A percentile compares a stretch with the other conserved stretches of the same genome.
Evolutionary conservation across 1,140 invertebrate species (phyloP).

Genomic region (Mya arenaria): DNA sequence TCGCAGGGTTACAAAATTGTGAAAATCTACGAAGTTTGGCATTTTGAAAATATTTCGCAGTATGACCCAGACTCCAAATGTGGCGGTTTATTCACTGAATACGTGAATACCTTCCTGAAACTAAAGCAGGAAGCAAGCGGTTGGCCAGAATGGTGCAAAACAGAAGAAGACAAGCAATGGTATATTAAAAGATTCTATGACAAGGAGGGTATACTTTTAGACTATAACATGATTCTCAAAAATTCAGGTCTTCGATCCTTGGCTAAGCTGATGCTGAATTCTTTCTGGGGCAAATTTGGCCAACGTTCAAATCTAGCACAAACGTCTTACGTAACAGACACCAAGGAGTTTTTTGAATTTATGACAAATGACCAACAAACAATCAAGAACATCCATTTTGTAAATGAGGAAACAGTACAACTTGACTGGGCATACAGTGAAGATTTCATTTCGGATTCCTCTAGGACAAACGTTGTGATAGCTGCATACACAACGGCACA

Average conservation of each 20-base stretch:
- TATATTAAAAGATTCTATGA: constrained; percentile 64
- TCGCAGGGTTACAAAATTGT: not conserved
- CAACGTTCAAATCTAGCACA: too few species aligned
- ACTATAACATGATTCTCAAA: constrained; percentile 70
- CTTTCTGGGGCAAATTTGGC: constrained; percentile 19
- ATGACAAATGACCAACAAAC: constrained; percentile 56
- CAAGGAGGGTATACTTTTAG: constrained; percentile 75
- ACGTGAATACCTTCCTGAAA: constrained; percentile 61
- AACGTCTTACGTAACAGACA: too few species aligned
- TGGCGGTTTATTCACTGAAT: constrained; percentile 31
- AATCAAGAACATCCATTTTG: constrained; percentile 29
- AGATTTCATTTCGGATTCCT: not conserved
- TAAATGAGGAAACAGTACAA: constrained; percentile 40
- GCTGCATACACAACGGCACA: constrained; percentile 78
- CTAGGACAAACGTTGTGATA: constrained; percentile 71
- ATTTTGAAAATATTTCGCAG: not conserved
- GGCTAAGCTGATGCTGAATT: constrained; percentile 61
- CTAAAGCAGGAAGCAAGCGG: constrained; percentile 59
- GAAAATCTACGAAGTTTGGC: constrained; percentile 16
- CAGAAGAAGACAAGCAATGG: constrained; percentile 31
- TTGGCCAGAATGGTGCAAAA: constrained; percentile 47
- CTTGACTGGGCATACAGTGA: constrained; percentile 11
- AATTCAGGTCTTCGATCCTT: constrained; percentile 72
- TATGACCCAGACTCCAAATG: not conserved
- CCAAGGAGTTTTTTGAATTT: constrained; percentile 67